Base-by-base conservation (phyloP, 2,888 invertebrate genomes). In the Cataglyphis albicans region DNA sequence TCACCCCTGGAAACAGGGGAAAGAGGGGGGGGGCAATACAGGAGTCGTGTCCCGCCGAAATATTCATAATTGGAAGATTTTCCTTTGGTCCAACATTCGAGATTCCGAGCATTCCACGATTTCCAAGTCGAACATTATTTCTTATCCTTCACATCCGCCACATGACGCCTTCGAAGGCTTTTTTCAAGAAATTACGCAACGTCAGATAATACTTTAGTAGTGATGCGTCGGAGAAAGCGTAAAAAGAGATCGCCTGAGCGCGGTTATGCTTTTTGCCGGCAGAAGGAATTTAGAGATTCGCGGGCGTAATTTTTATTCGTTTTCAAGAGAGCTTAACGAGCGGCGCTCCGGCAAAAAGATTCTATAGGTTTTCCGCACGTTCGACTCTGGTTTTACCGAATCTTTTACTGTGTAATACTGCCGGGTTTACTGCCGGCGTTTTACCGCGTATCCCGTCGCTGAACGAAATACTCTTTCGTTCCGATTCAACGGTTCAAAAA, bases 31-130 rank as follows among this genome's bases (percentile, higher is more conserved):
- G 25, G 52, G 2, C n/a, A 84, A 84, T 86, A 75, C 82, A 61
- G 81, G 67, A 38, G 59, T 59, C 35, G 38, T 70, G 41, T 67
- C 61, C 65, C 65, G 52, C 84, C 61, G 41, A n/a, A 52, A 52
- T 52, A 52, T 52, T 87, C 86, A 84, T 91, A 91, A 91, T 91
- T 91, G 90, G 90, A 91, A 90, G 90, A 52, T 52, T 52, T 91
- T 87, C 88, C 86, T 76, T 21, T 3, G 70, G 73, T 85, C 25
- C 9, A 9, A 12, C 55, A 57, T 68, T 44, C 68, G 32, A 38
- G 38, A 29, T 9, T 52, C 7, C 35, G 38, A 35, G n/a, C n/a
- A 29, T 32, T 4, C 29, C 32, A 65, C 55, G 7, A 18, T 44
- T 52, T n/a, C n/a, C 5, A 48, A 48, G 1, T 52, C 52, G n/a